These are phyloP conservation scores for Caenorhabditis sp. DNA, from an alignment of 2,888 invertebrate genomes.

Conservation along the genomic window DNA sequence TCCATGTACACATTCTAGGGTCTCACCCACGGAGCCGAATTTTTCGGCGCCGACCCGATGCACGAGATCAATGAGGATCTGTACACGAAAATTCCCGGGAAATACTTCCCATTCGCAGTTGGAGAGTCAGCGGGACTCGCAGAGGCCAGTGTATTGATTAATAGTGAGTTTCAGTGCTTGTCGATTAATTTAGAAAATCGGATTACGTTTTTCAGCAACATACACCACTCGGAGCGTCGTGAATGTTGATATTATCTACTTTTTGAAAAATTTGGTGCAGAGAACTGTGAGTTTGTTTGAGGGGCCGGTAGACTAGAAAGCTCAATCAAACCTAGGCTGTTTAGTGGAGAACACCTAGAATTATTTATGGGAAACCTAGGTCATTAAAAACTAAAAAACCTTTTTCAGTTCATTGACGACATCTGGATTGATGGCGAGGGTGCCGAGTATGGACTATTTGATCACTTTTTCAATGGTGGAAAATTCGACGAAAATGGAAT, in stretches of 20 bases:
- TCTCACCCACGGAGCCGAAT: constrained; percentile 28
- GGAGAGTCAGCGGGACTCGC: constrained; percentile 46
- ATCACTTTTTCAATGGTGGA: constrained; percentile 63
- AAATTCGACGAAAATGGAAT: constrained; percentile 65
- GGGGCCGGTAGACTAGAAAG: background rate
- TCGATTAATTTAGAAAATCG: background rate
- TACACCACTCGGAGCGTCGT: constrained; percentile 55
- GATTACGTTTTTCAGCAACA: constrained; percentile 17
- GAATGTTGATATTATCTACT: constrained; percentile 64
- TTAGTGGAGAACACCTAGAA: too few relatives aligned
- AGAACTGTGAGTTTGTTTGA: constrained; percentile 26
- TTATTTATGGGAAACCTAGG: background rate
- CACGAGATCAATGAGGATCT: constrained; percentile 62
- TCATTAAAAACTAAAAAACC: background rate
- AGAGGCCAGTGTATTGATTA: constrained; percentile 58
- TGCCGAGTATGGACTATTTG: constrained; percentile 66
- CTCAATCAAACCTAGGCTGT: too few relatives aligned
- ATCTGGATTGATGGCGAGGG: constrained; percentile 69
- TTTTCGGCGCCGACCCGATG: constrained; percentile 69
- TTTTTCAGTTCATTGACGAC: constrained; percentile 66
- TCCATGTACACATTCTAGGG: too few relatives aligned
- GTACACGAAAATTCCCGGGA: constrained; percentile 61
- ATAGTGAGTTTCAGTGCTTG: constrained; percentile 9
- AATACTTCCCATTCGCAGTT: constrained; percentile 65
- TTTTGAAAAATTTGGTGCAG: constrained; percentile 58